Percentiles rank a stretch among this genome's conserved stretches.
These are phyloP conservation scores for Stenodera caucasica DNA, from an alignment of 2,888 invertebrate species.

Conservation along the genomic window DNA sequence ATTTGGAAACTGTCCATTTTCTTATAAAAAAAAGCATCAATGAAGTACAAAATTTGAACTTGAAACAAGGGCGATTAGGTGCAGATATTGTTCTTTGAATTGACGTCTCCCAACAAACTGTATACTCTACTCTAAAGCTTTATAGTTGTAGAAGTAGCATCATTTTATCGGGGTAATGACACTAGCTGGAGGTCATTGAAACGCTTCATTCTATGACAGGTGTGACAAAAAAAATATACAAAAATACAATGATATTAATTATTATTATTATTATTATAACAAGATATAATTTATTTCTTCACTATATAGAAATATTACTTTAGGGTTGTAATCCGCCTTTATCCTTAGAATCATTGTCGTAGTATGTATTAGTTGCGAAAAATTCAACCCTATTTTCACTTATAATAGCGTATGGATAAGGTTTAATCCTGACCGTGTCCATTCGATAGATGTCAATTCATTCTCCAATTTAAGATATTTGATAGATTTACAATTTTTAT, in stretches of 20 bases:
- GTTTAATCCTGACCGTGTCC: neutral
- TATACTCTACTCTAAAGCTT: neutral
- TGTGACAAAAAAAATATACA: conserved; percentile 14
- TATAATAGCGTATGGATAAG: neutral
- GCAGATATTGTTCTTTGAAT: neutral
- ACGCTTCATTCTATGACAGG: conserved; percentile 29
- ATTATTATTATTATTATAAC: neutral
- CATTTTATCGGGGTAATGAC: conserved; percentile 28
- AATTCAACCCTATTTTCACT: neutral
- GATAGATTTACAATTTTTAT: too few relatives aligned
- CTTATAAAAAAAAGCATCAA: neutral
- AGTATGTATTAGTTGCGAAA: too few relatives aligned
- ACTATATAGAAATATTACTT: neutral
- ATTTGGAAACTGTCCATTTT: neutral
- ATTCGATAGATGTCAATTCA: neutral
- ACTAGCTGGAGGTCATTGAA: conserved; percentile 27
- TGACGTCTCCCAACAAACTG: neutral
- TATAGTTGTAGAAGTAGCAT: conserved; percentile 17
- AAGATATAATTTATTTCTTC: neutral
- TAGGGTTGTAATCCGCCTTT: neutral
- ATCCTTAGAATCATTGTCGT: too few relatives aligned
- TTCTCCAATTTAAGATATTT: neutral
- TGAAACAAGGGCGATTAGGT: neutral
- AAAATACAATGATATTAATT: too few relatives aligned
- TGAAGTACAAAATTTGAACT: neutral